These are phyloP conservation scores for Nasonia longicornis DNA, from an alignment of 1,140 invertebrate genomes.

Conservation along the genomic window DNA sequence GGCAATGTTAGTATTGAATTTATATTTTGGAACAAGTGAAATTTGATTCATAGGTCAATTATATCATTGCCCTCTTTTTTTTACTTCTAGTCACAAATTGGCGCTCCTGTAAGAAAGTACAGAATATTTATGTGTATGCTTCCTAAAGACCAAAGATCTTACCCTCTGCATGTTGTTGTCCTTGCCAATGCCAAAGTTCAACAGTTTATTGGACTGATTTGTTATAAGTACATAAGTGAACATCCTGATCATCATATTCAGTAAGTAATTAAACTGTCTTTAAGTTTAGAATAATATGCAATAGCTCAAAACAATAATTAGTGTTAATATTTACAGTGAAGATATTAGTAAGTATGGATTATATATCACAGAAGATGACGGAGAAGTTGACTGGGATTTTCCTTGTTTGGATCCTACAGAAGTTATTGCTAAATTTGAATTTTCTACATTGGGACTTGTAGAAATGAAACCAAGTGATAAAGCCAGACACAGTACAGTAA, in stretches of 20 bases:
- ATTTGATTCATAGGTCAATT: not conserved
- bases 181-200: constrained; percentile 86
- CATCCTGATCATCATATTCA: constrained; percentile 71
- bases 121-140: constrained; percentile 91
- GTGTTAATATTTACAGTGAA: constrained; percentile 61
- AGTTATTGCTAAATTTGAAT: constrained; percentile 92
- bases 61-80: constrained; percentile 36
- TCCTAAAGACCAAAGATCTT: constrained; percentile 81
- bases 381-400: constrained; percentile 95
- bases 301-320: not conserved
- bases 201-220: constrained; percentile 94
- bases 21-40: constrained; percentile 28
- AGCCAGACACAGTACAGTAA: constrained; percentile 55
- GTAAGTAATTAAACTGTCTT: constrained; percentile 62
- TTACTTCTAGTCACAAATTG: constrained; percentile 75
- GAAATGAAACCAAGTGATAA: constrained; percentile 73
- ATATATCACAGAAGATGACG: constrained; percentile 95
- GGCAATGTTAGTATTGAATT: constrained; percentile 74
- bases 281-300: constrained; percentile 18
- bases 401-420: constrained; percentile 89
- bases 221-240: constrained; percentile 78
- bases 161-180: constrained; percentile 86
- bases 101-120: constrained; percentile 81
- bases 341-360: constrained; percentile 81
- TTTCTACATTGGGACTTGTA: constrained; percentile 88